Conservation (phyloP, 1,140 invertebrate species). For the Ladona fulva region DNA sequence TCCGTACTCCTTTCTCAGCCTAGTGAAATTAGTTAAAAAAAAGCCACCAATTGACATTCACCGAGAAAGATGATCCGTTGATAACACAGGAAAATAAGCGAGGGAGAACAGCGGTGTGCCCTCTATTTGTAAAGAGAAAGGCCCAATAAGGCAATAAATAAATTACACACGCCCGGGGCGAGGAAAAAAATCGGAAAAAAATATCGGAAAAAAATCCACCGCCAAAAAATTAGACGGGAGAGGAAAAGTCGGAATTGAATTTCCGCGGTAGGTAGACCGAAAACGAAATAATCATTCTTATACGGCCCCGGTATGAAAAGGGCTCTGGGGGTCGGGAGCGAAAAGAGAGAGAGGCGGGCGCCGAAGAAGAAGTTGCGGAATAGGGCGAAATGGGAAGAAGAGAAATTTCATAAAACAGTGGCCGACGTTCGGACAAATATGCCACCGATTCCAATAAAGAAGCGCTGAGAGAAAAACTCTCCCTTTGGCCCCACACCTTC, state of each 20-base stretch:
- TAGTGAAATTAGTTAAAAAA: too few species aligned
- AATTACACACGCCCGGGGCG: background rate
- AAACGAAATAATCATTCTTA: slow-evolving; percentile 5
- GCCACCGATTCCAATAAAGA: slow-evolving; percentile 4
- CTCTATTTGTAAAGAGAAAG: background rate
- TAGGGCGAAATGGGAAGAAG: background rate
- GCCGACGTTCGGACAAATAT: slow-evolving; percentile 2
- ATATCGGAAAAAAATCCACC: background rate
- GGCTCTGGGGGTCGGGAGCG: background rate
- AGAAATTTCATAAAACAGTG: background rate
- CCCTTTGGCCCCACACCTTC: background rate
- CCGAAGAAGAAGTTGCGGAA: background rate
- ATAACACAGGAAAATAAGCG: too few species aligned
- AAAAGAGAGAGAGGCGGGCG: too few species aligned
- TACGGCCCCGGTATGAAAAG: background rate
- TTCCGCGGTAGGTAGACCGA: background rate
- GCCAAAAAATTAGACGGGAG: background rate
- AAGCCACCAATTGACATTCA: too few species aligned
- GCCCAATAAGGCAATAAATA: background rate
- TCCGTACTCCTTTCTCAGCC: too few species aligned
- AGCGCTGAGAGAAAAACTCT: background rate
- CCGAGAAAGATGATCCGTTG: too few species aligned
- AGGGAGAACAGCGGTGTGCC: too few species aligned
- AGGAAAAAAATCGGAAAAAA: background rate
- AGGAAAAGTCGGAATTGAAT: background rate